Evolutionary conservation across 2,113 vertebrate genomes (phyloP), one percentile per base, ranked within the genome.

Genomic region (Callipepla squamata): DNA sequence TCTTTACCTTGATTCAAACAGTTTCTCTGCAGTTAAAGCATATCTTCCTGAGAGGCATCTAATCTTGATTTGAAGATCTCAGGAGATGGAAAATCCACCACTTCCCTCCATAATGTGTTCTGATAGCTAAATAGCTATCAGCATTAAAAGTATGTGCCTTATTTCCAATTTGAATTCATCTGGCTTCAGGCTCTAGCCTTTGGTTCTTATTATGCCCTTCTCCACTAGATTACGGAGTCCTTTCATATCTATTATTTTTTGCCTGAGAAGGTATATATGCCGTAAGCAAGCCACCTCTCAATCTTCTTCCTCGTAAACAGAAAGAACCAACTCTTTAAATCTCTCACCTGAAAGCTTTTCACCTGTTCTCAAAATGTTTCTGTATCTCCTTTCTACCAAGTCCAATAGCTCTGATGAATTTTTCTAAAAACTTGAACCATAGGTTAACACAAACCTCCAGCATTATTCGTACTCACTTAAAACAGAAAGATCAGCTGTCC

Each of bases 121-220:
- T 90, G 92, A 92, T 96, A 96, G 77, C 89, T 96, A 95, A 95
- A 96, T 94, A 93, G 84, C 94, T 92, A 93, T 90, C 90, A 96
- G 70, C 89, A 95, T 96, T 96, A 94, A 89, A 95, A 96, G 48
- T 93, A 58, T 90, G 74, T 68, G 89, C 92, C 83, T 96, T 94
- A 95, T 95, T 95, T 95, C 92, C 92, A 93, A 89, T 95, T 96
- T 96, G 95, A 96, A 95, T 96, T 96, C 92, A 84, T 94, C 86
- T 94, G 91, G 89, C 93, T 96, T 80, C 91, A 87, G 95, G 92
- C 95, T 94, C 40, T 78, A 95, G 80, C 53, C 92, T 93, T 92
- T 93, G 92, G 80, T 94, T 93, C 90, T 81, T 92, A 90, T 95
- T 96, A 95, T 76, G 53, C 77, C 44, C 94, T 94, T 93, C 86